phyloP scores from a whole-genome alignment of 2,797 vertebrate species.

The Bradypodion pumilum region DNA sequence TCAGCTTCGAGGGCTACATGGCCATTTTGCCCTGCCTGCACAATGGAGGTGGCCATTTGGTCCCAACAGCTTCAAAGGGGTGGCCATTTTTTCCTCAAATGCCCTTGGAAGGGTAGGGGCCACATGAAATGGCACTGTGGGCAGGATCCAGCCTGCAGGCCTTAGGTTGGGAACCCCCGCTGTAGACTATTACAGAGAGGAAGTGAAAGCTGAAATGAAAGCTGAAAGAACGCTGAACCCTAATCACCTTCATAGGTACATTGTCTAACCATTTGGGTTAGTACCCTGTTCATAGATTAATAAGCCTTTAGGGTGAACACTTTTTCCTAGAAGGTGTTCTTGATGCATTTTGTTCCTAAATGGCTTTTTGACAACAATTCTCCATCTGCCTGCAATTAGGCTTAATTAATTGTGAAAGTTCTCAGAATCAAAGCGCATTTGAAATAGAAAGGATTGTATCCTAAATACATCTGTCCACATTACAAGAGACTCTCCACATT shows the following conservation, averaged over 20 bases:
- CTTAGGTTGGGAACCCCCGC: too few species aligned
- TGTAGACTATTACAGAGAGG: neutral
- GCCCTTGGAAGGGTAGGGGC: too few species aligned
- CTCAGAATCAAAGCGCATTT: neutral
- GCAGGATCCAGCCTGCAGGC: too few species aligned
- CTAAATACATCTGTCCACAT: neutral
- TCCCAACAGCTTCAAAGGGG: too few species aligned
- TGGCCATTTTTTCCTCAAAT: too few species aligned
- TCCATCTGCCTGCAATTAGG: constrained; percentile 13
- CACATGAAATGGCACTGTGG: too few species aligned
- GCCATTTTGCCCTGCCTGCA: too few species aligned
- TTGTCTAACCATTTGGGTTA: neutral
- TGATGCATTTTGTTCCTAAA: neutral
- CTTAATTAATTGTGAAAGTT: constrained; percentile 12
- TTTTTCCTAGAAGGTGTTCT: neutral
- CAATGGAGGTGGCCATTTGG: too few species aligned
- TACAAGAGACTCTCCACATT: neutral
- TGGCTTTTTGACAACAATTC: neutral
- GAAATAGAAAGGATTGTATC: neutral
- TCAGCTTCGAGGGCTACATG: too few species aligned
- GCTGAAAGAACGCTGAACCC: neutral
- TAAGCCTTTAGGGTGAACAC: neutral
- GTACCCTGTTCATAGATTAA: neutral
- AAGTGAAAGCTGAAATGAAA: neutral
- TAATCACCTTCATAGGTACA: neutral